Base-by-base conservation (phyloP, 2,113 vertebrate genomes). In the Atherinomorus stipes region DNA sequence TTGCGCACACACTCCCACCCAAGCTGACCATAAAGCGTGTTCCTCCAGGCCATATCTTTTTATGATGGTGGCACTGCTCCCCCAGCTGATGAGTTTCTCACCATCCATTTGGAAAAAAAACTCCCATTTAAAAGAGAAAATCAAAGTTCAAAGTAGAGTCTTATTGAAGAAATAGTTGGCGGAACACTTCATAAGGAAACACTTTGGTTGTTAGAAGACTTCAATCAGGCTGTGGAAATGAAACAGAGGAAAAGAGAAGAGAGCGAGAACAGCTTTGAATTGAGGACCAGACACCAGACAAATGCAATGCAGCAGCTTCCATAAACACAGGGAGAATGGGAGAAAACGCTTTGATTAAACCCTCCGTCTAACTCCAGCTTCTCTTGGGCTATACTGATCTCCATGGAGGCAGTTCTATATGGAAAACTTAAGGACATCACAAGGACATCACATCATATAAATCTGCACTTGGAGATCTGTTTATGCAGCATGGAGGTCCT, bases 131-230 rank as follows among this genome's bases (percentile, higher is more conserved):
- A 79, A 34, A 86, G 78, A 88, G 82, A 85, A 89, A 91, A 90
- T 90, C 87, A 89, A 90, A 89, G 90, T 90, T 91, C 85, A 89
- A 88, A 89, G 85, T 81, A 71, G 79, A 88, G 79, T 78, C 74
- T 78, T 85, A 88, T 87, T 88, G 90, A 84, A 85, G 83, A 85
- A 85, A 84, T 81, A 87, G 85, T 86, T 88, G 80, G 84, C 62
- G 40, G 83, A 84, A 82, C 77, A 86, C 80, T 80, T 75, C 80
- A 85, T 86, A 81, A 91, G 87, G 86, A 90, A 90, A 88, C 87
- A 89, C 85, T 89, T 88, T 87, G 83, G 86, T 80, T 78, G 89
- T 88, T 80, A 74, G 87, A 83, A 65, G 83, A 85, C 85, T 90
- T 91, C 89, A 91, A 90, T 91, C 88, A 91, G 67, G 56, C 77